A percentile compares a stretch with the other conserved stretches of the same genome.
Conservation (phyloP, 1,140 invertebrate species). For the Bombyx mori region ASM3026992v2 NC_085114.1:10906001-10906500, state of each 20-base stretch:
- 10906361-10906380: conserved; percentile 21
- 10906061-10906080: background rate
- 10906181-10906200: conserved; percentile 12
- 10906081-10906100: background rate
- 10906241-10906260: conserved; percentile 25
- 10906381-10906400: conserved; percentile 17
- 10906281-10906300: conserved; percentile 26
- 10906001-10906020: no score
- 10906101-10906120: no score
- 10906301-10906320: conserved; percentile 51
- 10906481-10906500: no score
- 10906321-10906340: conserved; percentile 17
- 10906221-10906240: conserved; percentile 4
- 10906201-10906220: background rate
- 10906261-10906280: conserved; percentile 30
- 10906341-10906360: conserved; percentile 23
- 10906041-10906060: background rate
- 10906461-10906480: no score
- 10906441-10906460: no score
- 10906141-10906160: no score
- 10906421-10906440: conserved; percentile 3
- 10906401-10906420: conserved; percentile 18
- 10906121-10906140: no score
- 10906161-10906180: no score
- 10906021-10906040: no score